phyloP scores from a whole-genome alignment of 2,888 invertebrate genomes.

The Calliopum simillimum region DNA sequence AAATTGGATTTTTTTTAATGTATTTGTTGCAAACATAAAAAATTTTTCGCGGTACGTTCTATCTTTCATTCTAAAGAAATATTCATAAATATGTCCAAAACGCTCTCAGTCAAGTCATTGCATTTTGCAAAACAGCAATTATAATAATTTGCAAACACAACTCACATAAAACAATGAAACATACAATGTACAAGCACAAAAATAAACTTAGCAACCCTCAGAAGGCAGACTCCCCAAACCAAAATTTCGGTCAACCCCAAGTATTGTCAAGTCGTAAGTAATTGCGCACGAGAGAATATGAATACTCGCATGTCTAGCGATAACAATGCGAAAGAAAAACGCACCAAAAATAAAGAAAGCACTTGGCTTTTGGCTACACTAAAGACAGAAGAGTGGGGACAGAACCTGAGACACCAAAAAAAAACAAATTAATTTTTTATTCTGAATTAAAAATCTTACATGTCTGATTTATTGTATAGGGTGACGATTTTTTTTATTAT shows the following conservation, averaged over 20 bases:
- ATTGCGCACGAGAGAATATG: slow-evolving; percentile 18
- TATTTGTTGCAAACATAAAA: no score
- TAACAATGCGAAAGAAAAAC: slow-evolving; percentile 11
- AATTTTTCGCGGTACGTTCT: no score
- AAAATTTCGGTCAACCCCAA: background rate
- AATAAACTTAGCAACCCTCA: background rate
- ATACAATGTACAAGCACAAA: background rate
- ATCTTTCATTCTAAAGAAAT: no score
- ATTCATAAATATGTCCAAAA: no score
- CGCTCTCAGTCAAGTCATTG: no score
- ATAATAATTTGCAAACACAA: slow-evolving; percentile 2
- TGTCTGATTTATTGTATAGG: slow-evolving; percentile 17
- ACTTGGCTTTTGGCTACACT: slow-evolving; percentile 55
- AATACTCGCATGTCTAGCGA: background rate
- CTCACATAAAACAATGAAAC: background rate
- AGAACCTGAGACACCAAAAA: background rate
- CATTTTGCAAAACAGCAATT: background rate
- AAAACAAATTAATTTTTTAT: slow-evolving; percentile 7
- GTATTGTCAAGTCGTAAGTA: slow-evolving; percentile 7
- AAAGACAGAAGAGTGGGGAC: background rate
- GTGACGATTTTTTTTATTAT: background rate
- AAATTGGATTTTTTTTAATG: no score
- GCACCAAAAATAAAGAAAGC: slow-evolving; percentile 41
- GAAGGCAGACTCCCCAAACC: background rate
- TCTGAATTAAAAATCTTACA: slow-evolving; percentile 10